Evolutionary conservation across 2,888 invertebrate species (phyloP), one percentile per base, ranked within the genome.

Genomic region (Drosophila subquinaria): DNA sequence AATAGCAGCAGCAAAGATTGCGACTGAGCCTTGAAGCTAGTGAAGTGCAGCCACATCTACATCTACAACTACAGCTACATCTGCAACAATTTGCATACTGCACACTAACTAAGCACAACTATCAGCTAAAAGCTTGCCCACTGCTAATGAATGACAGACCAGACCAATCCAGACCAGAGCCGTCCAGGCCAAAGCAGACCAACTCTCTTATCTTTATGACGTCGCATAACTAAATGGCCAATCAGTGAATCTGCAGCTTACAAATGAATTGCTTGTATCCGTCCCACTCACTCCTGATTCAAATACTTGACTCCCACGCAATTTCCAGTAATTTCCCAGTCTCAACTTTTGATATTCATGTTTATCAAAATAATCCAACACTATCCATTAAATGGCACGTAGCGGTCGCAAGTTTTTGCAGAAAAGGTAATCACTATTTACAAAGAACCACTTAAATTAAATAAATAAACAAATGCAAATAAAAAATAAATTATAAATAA

Each of bases 141-240:
- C 35, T 68, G 67, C 87, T 84, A 81, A 84, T 87, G 77, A 84
- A 81, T 77, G 77, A 68, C 63, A 50, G 4, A 43, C 38, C 20
- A 45, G 23, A 38, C 47, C 60, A 55, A 55, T 45, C 50, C 63
- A 50, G 10, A 35, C 36, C 17, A 43, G 20, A 33, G 8, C 8
- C 27, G 27, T 27, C 45, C 62, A 42, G 53, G 27, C 36, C 17
- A 43, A 15, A 33, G 30, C 62, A 53, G 62, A 40, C 17, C 47
- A 55, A 43, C 40, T 43, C 43, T 72, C 76, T 81, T 83, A 83
- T 84, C 84, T 83, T 76, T 86, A 81, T 75, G 75, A 74, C 42
- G 71, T 79, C 73, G 87, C 84, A 83, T 83, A 81, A 87, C 84
- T 77, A 77, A 84, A 86, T 79, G 79, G 68, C 66, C 81, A 84